Base-by-base conservation (phyloP, 2,113 vertebrate species). In the Ibidorhyncha struthersii region DNA sequence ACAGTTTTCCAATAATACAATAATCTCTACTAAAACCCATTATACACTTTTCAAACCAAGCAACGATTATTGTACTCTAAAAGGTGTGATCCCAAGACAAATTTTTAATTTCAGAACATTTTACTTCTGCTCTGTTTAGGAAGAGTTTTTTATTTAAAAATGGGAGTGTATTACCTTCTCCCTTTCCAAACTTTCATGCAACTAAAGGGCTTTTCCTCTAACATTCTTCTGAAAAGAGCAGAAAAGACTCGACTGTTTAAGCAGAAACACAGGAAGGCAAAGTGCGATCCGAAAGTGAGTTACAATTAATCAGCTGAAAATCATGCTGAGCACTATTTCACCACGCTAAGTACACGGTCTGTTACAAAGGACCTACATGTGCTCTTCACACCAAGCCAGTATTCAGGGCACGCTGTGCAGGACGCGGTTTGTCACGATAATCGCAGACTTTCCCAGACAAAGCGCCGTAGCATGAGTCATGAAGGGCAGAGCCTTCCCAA, bases 71-170 rank as follows among this genome's bases (percentile, higher is more conserved):
- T 34, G 3, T 9, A 32, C 4, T 17, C 30, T 32, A 17, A 36
- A 59, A 61, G 9, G 4, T 61, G 17, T 1, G 2, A 2, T 4
- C 6, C 5, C 23, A n/a, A 30, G 3, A 1, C 7, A 85, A 43
- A 3, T 43, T 82, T 63, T 63, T 27, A 5, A 43, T 86, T 61
- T 65, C 72, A 82, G 21, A 61, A 41, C 5, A 25, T 87, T 87
- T 86, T 59, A 32, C 14, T 58, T 65, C 45, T 59, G 11, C 23
- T 7, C 29, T 55, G 15, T 41, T 85, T 56, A 88, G 29, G 41
- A 63, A 49, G 21, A 67, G 5, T 10, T 43, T 77, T 56, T 0
- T 32, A 61, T 47, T 82, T 85, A 2, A 84, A 86, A 89, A 69
- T 11, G 6, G 15, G 15, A 47, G 8, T 45, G 5, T 5, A 43